Base-by-base conservation (phyloP, 2,113 vertebrate genomes). In the Hemiprocne comata region DNA sequence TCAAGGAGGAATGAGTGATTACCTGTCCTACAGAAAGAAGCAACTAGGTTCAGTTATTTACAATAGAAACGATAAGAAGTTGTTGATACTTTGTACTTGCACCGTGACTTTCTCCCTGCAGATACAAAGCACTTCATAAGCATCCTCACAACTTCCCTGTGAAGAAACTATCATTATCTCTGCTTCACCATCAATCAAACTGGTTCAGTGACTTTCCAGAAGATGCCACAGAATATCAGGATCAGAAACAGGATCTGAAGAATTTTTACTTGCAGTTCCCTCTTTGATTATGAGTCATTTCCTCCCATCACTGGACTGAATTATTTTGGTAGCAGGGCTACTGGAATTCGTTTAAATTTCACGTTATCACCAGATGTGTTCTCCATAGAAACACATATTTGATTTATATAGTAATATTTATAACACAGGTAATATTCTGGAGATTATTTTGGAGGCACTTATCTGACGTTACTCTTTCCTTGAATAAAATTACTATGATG, bases 201-300 rank as follows among this genome's bases (percentile, higher is more conserved):
- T 57, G n/a, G 36, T 72, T 89, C 70, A 89, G 31, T 90, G 88
- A 34, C 55, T 88, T 96, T 83, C 20, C 69, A 69, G 76, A 92
- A 89, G 90, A 91, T 76, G 67, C 65, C 57, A 93, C 16, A 84
- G 44, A 72, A 34, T 86, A 85, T 72, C 53, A 67, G 24, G 42
- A 90, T 42, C 87, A 92, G 79, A 86, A 74, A 85, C 18, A 77
- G 51, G 64, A 94, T 88, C 79, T 90, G 87, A 95, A 88, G 72
- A 85, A 67, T 86, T 85, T 95, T 94, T 62, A 33, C 55, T 93
- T 77, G 14, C 72, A 74, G 14, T 53, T 91, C 13, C 26, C 31
- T 83, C 65, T 95, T 93, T 88, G 85, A 84, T 93, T 90, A 54
- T 91, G 54, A 94, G n/a, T 74, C 46, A 95, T 83, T 48, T 48